Conservation (phyloP, 2,888 invertebrate genomes). For the Allygus modestus region DNA sequence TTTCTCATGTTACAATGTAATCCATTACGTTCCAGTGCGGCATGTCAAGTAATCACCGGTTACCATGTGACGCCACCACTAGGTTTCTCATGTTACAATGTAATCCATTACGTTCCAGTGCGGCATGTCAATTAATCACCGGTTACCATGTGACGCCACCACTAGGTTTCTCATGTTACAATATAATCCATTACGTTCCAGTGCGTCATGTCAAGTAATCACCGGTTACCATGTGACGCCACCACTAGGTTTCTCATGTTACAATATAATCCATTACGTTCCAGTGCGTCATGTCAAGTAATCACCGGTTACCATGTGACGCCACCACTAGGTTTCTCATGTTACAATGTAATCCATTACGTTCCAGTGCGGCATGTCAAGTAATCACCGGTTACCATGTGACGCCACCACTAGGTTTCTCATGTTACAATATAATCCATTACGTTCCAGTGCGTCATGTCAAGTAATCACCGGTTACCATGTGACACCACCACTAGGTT, state of each 20-base stretch:
- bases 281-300: too few species aligned
- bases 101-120: not conserved
- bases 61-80: too few species aligned
- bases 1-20: not conserved
- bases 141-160: too few species aligned
- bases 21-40: not conserved
- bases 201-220: too few species aligned
- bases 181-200: too few species aligned
- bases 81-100: not conserved
- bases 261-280: not conserved
- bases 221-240: too few species aligned
- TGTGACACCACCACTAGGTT: not conserved
- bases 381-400: not conserved
- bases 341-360: conserved; percentile 29
- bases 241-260: not conserved
- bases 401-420: too few species aligned
- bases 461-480: not conserved
- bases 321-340: not conserved
- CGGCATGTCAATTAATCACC: too few species aligned
- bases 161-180: too few species aligned
- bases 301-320: too few species aligned
- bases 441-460: not conserved
- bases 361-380: conserved; percentile 9
- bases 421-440: not conserved
- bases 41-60: not conserved